Conservation (phyloP, 2,888 invertebrate species). For the Nemotelus pantherinus region DNA sequence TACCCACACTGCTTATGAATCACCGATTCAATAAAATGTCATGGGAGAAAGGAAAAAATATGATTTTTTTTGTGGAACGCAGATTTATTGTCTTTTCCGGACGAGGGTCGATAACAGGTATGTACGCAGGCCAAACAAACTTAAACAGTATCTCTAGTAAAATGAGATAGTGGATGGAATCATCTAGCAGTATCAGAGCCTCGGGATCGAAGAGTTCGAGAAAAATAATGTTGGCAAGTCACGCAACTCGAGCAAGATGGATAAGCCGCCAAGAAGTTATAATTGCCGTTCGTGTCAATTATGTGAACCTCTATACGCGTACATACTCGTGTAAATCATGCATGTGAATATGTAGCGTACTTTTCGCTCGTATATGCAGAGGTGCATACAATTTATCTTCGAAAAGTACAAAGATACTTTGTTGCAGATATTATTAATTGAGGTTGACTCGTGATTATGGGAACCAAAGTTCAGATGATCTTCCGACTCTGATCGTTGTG, state of each 20-base stretch:
- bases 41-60: too few species aligned
- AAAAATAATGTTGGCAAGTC: conserved; percentile 26
- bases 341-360: too few species aligned
- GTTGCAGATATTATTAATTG: too few species aligned
- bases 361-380: too few species aligned
- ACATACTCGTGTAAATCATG: too few species aligned
- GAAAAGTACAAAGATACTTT: too few species aligned
- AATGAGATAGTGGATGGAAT: conserved; percentile 5
- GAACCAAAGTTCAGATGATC: too few species aligned
- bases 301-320: neutral
- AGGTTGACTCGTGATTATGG: too few species aligned
- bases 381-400: too few species aligned
- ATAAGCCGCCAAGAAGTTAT: conserved; percentile 18
- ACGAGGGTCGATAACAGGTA: neutral
- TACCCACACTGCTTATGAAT: neutral
- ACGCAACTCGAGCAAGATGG: conserved; percentile 23
- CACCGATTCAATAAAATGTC: neutral
- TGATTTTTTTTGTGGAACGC: neutral
- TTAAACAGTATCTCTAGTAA: neutral
- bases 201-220: neutral
- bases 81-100: conserved; percentile 22
- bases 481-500: too few species aligned
- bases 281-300: conserved; percentile 31
- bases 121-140: neutral
- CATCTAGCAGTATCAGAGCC: conserved; percentile 11